Evolutionary conservation across 2,113 vertebrate species (phyloP).

Genomic region (Paraplagusia blochii): DNA sequence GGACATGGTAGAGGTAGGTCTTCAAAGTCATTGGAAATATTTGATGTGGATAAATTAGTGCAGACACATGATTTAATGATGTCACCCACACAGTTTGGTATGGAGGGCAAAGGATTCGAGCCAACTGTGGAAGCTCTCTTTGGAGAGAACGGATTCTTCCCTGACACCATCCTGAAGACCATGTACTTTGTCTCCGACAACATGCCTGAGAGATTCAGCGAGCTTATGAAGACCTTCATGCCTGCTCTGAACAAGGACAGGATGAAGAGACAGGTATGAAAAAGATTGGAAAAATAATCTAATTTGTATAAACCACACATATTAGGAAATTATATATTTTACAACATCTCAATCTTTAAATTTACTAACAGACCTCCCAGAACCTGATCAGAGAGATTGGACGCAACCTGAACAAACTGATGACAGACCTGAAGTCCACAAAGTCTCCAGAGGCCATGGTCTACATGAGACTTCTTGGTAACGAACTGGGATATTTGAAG

Average conservation of each 20-base stretch:
- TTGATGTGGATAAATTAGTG: neutral
- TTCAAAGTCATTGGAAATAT: neutral
- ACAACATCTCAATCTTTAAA: too few relatives aligned
- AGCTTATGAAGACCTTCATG: slow-evolving; percentile 79
- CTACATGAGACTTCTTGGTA: slow-evolving; percentile 85
- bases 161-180: slow-evolving; percentile 83
- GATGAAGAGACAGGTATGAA: slow-evolving; percentile 70
- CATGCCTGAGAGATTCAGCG: slow-evolving; percentile 78
- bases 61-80: neutral
- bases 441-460: slow-evolving; percentile 85
- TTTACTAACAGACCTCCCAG: slow-evolving; percentile 61
- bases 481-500: slow-evolving; percentile 89
- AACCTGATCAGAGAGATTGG: slow-evolving; percentile 79
- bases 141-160: slow-evolving; percentile 90
- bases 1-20: slow-evolving; percentile 89
- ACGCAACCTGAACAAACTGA: slow-evolving; percentile 79
- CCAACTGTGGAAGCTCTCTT: slow-evolving; percentile 89
- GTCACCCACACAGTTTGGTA: slow-evolving; percentile 77
- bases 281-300: neutral
- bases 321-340: too few relatives aligned
- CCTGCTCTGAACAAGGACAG: slow-evolving; percentile 71
- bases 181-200: slow-evolving; percentile 85
- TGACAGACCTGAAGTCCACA: slow-evolving; percentile 75
- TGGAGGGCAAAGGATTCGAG: slow-evolving; percentile 90
- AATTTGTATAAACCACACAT: neutral